Evolutionary conservation across 2,113 vertebrate species (phyloP).

Genomic region (Phasianus colchicus): DNA sequence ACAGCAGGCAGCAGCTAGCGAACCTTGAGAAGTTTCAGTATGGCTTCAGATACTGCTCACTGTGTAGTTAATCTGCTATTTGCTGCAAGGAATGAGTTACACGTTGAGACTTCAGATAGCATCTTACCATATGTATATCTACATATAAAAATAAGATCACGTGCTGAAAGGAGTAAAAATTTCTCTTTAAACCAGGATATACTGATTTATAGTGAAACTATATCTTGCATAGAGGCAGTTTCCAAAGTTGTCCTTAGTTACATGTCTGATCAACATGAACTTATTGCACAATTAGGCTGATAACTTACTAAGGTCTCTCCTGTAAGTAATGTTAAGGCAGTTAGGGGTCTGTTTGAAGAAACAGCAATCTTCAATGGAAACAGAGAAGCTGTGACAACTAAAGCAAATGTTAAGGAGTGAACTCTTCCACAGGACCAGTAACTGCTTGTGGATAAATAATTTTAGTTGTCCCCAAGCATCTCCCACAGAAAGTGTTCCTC

Average conservation of each 20-base stretch:
- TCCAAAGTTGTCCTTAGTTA: neutral
- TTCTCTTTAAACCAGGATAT: neutral
- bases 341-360: neutral
- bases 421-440: neutral
- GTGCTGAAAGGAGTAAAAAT: neutral
- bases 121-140: fast-evolving
- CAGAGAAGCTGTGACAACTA: neutral
- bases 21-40: neutral
- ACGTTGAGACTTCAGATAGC: neutral
- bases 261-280: neutral
- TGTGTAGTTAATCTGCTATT: neutral
- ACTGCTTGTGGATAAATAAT: neutral
- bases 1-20: neutral
- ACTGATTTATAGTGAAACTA: neutral
- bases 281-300: neutral
- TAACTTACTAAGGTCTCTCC: neutral
- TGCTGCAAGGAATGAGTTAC: neutral
- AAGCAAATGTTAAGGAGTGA: neutral
- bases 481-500: neutral
- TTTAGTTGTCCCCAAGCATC: neutral
- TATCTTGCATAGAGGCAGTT: neutral
- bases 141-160: neutral
- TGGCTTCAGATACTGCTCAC: neutral
- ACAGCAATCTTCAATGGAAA: neutral
- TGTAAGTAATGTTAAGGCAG: neutral